Conservation (phyloP, 2,888 invertebrate genomes). For the Nineta flava region DNA sequence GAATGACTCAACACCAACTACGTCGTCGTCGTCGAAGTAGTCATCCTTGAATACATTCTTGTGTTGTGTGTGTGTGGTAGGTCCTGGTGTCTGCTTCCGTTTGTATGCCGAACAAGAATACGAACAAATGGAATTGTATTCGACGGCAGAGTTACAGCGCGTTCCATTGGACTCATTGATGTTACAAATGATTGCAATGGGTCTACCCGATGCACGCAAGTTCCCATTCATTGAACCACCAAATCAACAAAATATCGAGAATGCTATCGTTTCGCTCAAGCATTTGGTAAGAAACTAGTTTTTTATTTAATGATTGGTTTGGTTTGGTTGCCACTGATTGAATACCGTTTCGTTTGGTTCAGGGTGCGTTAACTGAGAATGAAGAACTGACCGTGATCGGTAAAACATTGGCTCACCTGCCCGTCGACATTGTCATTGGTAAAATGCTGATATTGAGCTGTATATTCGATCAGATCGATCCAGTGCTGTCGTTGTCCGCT, state of each 20-base stretch:
- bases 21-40: too few relatives aligned
- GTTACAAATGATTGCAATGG: constrained; percentile 86
- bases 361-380: constrained; percentile 65
- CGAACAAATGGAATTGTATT: constrained; percentile 61
- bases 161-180: constrained; percentile 87
- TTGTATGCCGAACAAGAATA: constrained; percentile 76
- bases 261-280: constrained; percentile 70
- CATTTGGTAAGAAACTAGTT: constrained; percentile 47
- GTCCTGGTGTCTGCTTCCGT: constrained; percentile 90
- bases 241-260: constrained; percentile 64
- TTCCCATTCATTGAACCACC: constrained; percentile 97
- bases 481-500: constrained; percentile 78
- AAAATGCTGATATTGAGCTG: constrained; percentile 91
- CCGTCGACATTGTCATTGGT: constrained; percentile 88
- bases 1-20: too few relatives aligned
- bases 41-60: too few relatives aligned
- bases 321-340: neutral
- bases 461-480: constrained; percentile 74
- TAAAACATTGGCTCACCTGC: constrained; percentile 69
- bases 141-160: constrained; percentile 84
- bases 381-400: constrained; percentile 79
- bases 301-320: neutral
- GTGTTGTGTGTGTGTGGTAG: too few relatives aligned
- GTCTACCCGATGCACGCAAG: constrained; percentile 72
- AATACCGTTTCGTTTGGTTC: constrained; percentile 14